Evolutionary conservation across 2,113 vertebrate genomes (phyloP).

Genomic region (Dromiciops gliroides): DNA sequence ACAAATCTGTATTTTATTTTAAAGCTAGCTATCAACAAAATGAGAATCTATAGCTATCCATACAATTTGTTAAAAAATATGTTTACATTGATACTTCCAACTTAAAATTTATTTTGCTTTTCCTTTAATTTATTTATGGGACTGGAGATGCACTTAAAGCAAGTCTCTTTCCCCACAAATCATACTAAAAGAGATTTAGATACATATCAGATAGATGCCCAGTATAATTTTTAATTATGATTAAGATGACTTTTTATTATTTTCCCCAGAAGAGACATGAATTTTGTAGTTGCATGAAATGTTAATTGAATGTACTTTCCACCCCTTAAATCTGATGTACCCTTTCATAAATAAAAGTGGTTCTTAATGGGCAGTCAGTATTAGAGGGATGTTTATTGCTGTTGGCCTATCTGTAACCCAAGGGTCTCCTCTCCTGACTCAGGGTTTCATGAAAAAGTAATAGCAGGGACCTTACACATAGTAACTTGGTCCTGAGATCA

Average conservation of each 20-base stretch:
- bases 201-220: conserved; percentile 72
- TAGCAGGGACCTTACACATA: neutral
- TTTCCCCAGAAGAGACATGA: conserved; percentile 61
- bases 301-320: conserved; percentile 65
- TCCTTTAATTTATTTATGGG: conserved; percentile 74
- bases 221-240: conserved; percentile 78
- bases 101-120: conserved; percentile 78
- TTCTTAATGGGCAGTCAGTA: conserved; percentile 19
- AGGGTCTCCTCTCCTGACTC: neutral
- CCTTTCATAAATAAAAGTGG: conserved; percentile 29
- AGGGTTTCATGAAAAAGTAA: neutral
- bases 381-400: neutral
- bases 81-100: conserved; percentile 66
- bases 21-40: conserved; percentile 67
- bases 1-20: conserved; percentile 16
- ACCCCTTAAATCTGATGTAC: conserved; percentile 56
- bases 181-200: conserved; percentile 76
- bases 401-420: neutral
- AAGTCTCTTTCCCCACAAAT: conserved; percentile 72
- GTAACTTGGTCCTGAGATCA: neutral
- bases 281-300: conserved; percentile 65
- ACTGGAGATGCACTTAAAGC: conserved; percentile 56
- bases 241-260: conserved; percentile 68
- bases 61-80: conserved; percentile 75
- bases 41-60: conserved; percentile 74